Conservation (phyloP, 1,140 invertebrate species). For the Chironomus striatipennis region DNA sequence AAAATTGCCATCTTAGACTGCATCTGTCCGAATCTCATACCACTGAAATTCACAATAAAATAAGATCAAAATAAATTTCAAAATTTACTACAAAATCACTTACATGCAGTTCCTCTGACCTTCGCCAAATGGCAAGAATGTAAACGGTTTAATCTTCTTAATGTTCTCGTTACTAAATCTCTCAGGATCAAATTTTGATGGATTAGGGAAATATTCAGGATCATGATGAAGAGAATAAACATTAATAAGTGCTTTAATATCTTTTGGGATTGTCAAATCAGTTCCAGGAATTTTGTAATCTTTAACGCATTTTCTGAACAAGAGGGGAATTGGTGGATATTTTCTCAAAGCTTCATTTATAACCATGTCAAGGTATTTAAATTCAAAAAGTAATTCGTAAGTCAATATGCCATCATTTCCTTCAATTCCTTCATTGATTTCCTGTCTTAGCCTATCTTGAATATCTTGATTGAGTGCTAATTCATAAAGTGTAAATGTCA, state of each 20-base stretch:
- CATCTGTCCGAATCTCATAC: slow-evolving; percentile 42
- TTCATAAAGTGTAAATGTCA: slow-evolving; percentile 41
- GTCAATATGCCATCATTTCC: slow-evolving; percentile 31
- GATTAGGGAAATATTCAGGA: slow-evolving; percentile 46
- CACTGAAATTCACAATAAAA: slow-evolving; percentile 29
- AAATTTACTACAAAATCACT: neutral
- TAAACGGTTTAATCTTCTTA: slow-evolving; percentile 29
- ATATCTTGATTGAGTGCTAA: slow-evolving; percentile 45
- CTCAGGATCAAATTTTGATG: slow-evolving; percentile 44
- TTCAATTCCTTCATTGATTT: slow-evolving; percentile 43
- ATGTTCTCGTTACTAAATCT: slow-evolving; percentile 38
- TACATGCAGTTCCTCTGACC: slow-evolving; percentile 30
- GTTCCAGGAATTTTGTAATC: slow-evolving; percentile 48
- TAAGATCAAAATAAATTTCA: no score
- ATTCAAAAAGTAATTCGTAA: slow-evolving; percentile 36
- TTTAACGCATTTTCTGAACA: slow-evolving; percentile 47
- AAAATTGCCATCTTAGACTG: slow-evolving; percentile 35
- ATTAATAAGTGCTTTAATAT: slow-evolving; percentile 48
- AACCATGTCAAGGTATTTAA: slow-evolving; percentile 38
- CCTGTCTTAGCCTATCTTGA: slow-evolving; percentile 41
- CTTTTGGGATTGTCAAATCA: slow-evolving; percentile 50
- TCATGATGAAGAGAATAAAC: slow-evolving; percentile 39
- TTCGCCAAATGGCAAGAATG: slow-evolving; percentile 31
- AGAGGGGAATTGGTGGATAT: slow-evolving; percentile 49
- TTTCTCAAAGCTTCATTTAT: slow-evolving; percentile 52